Evolutionary conservation across 2,888 invertebrate genomes (phyloP), one percentile per base, ranked within the genome.

Genomic region (Campoplex nolae): DNA sequence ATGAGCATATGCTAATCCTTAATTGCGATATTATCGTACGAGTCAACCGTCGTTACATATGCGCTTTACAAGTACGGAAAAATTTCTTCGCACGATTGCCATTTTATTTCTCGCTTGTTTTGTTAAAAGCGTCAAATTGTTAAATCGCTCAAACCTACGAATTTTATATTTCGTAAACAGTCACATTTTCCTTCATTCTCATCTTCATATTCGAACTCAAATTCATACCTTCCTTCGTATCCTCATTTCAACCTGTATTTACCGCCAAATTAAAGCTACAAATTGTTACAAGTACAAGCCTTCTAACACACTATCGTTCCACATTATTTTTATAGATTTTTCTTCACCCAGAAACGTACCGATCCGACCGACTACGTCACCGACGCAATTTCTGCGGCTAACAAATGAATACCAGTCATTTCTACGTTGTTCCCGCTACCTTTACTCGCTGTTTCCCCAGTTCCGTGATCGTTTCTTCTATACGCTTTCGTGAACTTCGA

Each of bases 401-500:
- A 16, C 58, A 54, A 73, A 45, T 65, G 73, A 28, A 73, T 70
- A 45, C 62, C 45, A 70, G 48, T 38, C 71, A 70, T 56, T 78
- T 56, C 35, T 68, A 16, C 23, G 67, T 62, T 65, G 67, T 62
- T 65, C 28, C 76, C 62, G 68, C 32, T 73, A 8, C 18, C 38
- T 65, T 51, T 35, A 32, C 51, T 23, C 2, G 62, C 16, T 11
- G 13, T 62, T n/a, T 38, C 38, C 54, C 58, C 45, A 35, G 86
- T 86, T 86, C 86, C 86, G 86, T 75, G 76, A 74, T 81, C 54
- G 56, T 76, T 81, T 81, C 80, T 76, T 81, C 84, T 77, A 51
- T 38, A 84, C 86, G 86, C 86, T 86, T 84, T 86, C 86, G 77
- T 81, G 86, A 86, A 77, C 76, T 76, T 80, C 45, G 35, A 62